phyloP scores from a whole-genome alignment of 2,113 vertebrate genomes.

The Micromys minutus region DNA sequence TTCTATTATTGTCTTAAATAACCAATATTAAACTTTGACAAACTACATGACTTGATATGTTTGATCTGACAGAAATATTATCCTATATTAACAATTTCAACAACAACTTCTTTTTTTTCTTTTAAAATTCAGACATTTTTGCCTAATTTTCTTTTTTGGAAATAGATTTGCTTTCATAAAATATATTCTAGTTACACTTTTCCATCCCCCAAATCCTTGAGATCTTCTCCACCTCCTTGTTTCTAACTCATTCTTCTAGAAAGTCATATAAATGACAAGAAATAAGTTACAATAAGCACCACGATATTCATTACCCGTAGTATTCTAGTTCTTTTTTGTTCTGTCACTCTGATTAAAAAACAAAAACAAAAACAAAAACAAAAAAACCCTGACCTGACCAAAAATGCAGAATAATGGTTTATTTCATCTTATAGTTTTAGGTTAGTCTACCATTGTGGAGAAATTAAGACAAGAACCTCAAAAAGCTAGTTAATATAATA shows the following conservation, averaged over 20 bases:
- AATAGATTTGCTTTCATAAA: not conserved
- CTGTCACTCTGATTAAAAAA: no score
- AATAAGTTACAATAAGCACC: conserved; percentile 20
- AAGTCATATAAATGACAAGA: conserved; percentile 18
- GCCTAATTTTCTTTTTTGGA: not conserved
- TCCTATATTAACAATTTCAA: not conserved
- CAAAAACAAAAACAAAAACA: no score
- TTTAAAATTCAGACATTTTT: not conserved
- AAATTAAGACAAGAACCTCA: not conserved
- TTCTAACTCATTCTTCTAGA: not conserved
- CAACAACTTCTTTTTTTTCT: not conserved
- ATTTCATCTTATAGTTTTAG: no score
- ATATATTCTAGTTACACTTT: not conserved
- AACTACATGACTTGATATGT: not conserved
- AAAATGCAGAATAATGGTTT: not conserved
- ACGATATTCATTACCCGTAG: not conserved
- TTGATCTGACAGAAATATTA: not conserved
- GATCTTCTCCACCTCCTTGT: not conserved
- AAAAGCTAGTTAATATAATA: not conserved
- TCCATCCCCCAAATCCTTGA: not conserved
- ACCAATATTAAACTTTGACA: not conserved
- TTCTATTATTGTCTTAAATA: conserved; percentile 17
- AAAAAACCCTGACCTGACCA: no score
- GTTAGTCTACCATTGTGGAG: not conserved
- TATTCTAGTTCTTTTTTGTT: no score